Base-by-base conservation (phyloP, 2,113 vertebrate species). In the Hoplias malabaricus region DNA sequence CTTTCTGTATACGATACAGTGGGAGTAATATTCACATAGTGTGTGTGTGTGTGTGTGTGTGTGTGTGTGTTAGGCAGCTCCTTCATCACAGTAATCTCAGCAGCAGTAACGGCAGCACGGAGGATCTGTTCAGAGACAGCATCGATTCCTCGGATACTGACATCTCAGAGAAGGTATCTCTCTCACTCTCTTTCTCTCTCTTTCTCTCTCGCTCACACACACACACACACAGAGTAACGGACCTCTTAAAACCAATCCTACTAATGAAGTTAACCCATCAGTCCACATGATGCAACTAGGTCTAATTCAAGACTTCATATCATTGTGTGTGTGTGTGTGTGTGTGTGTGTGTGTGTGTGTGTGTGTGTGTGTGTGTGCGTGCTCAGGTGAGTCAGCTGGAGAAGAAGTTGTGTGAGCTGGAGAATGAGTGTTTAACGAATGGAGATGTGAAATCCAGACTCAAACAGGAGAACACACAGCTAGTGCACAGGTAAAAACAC, bases 61-160 rank as follows among this genome's bases (percentile, higher is more conserved):
- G 46, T 70, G 66, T 76, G 42, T 76, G 57, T 74, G 57, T 72
- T 92, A 99, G 97, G 81, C 96, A 98, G 71, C 95, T 99, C 69
- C 93, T 99, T 82, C 94, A 98, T 85, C 94, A 93, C 90, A 99
- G 97, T 90, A 98, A 98, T 90, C 89, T 98, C 85, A 99, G 96
- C 93, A 99, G 97, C 92, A 97, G 95, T 40, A 96, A 96, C 0
- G 96, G 96, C 87, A 99, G 97, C 89, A 98, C 96, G 0, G 97
- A 99, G 85, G 97, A 99, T 86, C 90, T 99, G 79, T 99, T 98
- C 90, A 82, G 95, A 85, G 97, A 98, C 86, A 98, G 95, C 90
- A 95, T 98, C 8, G 97, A 99, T 90, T 98, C 96, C 53, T 96
- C 95, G 78, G 96, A 98, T 69, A 93, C 94, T 0, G 96, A 99